A percentile compares a stretch with the other conserved stretches of the same genome.
These are phyloP conservation scores for Malachius bipustulatus DNA, from an alignment of 2,888 invertebrate species.

Conservation along the genomic window DNA sequence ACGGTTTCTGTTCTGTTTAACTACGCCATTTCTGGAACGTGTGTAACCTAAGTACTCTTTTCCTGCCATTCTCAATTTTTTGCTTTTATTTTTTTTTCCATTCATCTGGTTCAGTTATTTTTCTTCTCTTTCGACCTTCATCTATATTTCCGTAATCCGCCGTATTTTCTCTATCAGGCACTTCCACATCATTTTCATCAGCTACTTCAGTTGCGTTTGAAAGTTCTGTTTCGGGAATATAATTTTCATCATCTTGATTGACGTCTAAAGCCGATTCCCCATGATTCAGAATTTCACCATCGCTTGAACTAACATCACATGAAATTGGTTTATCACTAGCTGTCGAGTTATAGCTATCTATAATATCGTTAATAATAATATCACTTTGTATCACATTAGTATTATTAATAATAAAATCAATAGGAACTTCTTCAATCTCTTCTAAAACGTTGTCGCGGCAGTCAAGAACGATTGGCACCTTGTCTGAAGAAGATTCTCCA, in stretches of 20 bases:
- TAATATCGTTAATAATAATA: not conserved
- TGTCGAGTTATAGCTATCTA: not conserved
- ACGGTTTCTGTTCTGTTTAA: not conserved
- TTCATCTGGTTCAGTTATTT: not conserved
- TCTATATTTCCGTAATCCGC: not conserved
- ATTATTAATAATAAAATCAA: not conserved
- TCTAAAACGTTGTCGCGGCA: not conserved
- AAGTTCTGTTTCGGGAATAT: not conserved
- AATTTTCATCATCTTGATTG: not conserved
- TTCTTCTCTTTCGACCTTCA: conserved; percentile 3
- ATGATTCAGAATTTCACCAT: not conserved
- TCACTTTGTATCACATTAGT: not conserved
- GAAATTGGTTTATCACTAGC: not conserved
- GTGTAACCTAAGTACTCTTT: conserved; percentile 1
- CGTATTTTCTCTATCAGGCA: not conserved
- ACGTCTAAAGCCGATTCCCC: not conserved
- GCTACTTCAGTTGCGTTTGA: not conserved
- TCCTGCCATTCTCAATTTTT: not conserved
- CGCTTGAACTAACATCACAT: not conserved
- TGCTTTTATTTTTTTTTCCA: conserved; percentile 3
- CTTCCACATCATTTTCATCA: not conserved
- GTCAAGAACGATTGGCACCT: not conserved
- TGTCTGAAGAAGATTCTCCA: too few relatives aligned
- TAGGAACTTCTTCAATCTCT: not conserved
- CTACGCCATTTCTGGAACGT: conserved; percentile 1